Base-by-base conservation (phyloP, 2,797 vertebrate species). In the Ara ararauna region DNA sequence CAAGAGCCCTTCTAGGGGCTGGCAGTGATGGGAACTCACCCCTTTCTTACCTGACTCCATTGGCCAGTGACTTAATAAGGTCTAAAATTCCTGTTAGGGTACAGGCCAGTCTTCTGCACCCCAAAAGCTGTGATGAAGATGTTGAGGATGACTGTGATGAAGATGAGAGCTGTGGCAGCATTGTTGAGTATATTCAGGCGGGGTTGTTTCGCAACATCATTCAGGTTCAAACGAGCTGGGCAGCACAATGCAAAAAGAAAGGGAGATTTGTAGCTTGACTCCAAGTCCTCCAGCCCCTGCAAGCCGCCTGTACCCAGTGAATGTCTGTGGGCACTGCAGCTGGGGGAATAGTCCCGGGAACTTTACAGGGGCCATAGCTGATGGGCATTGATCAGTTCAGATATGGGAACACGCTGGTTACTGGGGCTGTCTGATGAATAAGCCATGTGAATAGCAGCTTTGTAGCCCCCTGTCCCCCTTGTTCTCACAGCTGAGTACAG, bases 111-210 rank as follows among this genome's bases (percentile, higher is more conserved):
- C 97, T 99, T 98, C 94, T 99, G 99, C 92, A 99, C 98, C 38
- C 99, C 99, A 0, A 99, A 99, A 24, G 98, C 98, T 1, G 98
- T 98, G 97, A 99, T 99, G 97, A 99, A 99, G 97, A 99, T 97
- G 92, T 99, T 99, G 98, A 99, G 95, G 94, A 99, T 96, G 76
- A 99, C 98, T 4, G 98, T 98, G 97, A 99, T 87, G 95, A 99
- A 99, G 94, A 99, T 98, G 79, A 99, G 84, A 34, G 96, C 75
- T 9, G 98, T 99, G 53, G 98, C 97, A 10, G 94, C 47, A 1
- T 99, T 99, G 98, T 99, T 99, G 96, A 99, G 98, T 68, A 98
- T 95, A 76, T 99, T 97, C 77, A 99, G 97, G 27, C 88, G 96
- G 83, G 98, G 98, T 66, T 99, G 99, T 95, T 99, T 99, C 76